A percentile compares a stretch with the other conserved stretches of the same genome.
phyloP scores from a whole-genome alignment of 2,888 invertebrate species.

The Asteroscopus sphinx region DNA sequence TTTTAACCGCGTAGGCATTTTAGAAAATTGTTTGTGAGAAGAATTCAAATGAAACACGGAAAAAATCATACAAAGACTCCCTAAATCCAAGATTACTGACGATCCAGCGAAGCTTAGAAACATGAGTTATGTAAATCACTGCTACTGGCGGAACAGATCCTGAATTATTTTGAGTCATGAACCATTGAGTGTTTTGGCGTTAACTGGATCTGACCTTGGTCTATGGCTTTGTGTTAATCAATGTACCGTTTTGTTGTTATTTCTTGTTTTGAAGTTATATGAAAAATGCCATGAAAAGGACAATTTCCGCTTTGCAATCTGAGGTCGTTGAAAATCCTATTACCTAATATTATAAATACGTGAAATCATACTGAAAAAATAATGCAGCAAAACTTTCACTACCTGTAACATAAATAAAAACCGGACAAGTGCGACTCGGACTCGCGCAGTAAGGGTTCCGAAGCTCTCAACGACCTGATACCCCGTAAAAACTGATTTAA shows the following conservation, averaged over 20 bases:
- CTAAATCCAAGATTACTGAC: conserved; percentile 50
- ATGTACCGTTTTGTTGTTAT: conserved; percentile 5
- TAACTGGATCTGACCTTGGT: conserved; percentile 46
- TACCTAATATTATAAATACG: too few species aligned
- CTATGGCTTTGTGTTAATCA: conserved; percentile 19
- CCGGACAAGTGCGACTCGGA: too few species aligned
- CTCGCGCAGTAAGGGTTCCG: too few species aligned
- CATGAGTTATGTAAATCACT: conserved; percentile 66
- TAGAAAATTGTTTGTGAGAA: not conserved
- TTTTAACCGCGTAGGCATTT: not conserved
- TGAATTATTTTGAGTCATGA: conserved; percentile 57
- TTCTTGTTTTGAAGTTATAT: not conserved
- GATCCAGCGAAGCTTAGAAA: conserved; percentile 53
- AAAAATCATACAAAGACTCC: conserved; percentile 38
- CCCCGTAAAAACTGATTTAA: too few species aligned
- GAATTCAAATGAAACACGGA: conserved; percentile 14
- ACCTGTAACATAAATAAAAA: too few species aligned
- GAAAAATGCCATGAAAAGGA: too few species aligned
- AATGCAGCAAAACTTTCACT: too few species aligned
- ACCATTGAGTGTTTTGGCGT: conserved; percentile 48
- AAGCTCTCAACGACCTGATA: too few species aligned
- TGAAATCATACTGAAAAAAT: too few species aligned
- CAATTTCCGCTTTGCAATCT: too few species aligned
- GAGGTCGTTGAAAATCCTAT: too few species aligned
- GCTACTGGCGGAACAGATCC: conserved; percentile 40